A percentile compares a stretch with the other conserved stretches of the same genome.
Conservation (phyloP, 2,888 invertebrate genomes). For the Chrysopilus asiliformis region DNA sequence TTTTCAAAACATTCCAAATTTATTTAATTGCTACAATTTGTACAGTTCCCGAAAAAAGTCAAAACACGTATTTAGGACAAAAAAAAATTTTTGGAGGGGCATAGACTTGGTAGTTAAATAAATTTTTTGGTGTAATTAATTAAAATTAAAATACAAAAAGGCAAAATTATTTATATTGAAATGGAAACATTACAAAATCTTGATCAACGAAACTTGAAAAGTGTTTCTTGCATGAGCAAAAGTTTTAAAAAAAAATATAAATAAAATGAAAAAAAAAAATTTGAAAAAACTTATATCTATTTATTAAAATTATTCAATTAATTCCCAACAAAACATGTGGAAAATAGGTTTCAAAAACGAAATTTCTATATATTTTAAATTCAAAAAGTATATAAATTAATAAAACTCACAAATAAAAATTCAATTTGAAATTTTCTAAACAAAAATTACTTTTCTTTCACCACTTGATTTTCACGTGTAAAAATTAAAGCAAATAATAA, state of each 20-base stretch:
- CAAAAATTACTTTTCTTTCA: no score
- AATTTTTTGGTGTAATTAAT: slow-evolving; percentile 10
- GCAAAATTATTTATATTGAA: neutral
- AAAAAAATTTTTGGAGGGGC: slow-evolving; percentile 30
- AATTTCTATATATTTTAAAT: slow-evolving; percentile 9
- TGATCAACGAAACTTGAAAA: slow-evolving; percentile 15
- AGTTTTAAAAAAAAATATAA: slow-evolving; percentile 4
- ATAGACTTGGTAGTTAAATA: slow-evolving; percentile 29
- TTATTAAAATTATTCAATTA: slow-evolving; percentile 2
- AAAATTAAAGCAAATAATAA: no score
- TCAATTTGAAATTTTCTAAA: slow-evolving; percentile 4
- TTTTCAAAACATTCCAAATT: no score
- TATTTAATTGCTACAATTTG: no score
- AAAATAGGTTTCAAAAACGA: slow-evolving; percentile 15
- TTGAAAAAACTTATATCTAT: neutral
- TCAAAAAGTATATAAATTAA: slow-evolving; percentile 4
- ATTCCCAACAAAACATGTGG: slow-evolving; percentile 2
- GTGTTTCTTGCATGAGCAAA: slow-evolving; percentile 1
- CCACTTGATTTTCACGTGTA: no score
- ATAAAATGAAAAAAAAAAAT: neutral
- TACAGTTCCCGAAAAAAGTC: no score
- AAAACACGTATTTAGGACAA: no score
- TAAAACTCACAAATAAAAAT: slow-evolving; percentile 4
- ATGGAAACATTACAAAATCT: slow-evolving; percentile 6
- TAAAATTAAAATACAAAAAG: slow-evolving; percentile 4